A percentile compares a stretch with the other conserved stretches of the same genome.
These are phyloP conservation scores for Caenorhabditis auriculariae DNA, from an alignment of 2,888 invertebrate genomes.

Conservation along the genomic window DNA sequence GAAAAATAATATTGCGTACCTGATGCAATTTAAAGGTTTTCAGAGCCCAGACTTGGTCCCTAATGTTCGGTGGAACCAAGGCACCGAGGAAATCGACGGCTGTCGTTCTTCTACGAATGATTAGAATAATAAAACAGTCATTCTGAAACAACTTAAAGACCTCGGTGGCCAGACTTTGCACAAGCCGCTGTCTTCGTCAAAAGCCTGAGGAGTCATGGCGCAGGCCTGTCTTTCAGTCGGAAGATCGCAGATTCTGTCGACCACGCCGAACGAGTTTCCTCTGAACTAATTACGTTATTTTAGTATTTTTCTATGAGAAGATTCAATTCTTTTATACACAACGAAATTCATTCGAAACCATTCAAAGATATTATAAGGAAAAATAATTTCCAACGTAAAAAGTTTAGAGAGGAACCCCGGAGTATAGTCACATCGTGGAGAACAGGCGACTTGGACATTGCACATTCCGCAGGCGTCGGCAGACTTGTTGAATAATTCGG, in stretches of 20 bases:
- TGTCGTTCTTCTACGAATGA: slow-evolving; percentile 12
- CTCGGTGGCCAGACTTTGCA: slow-evolving; percentile 59
- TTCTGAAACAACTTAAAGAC: too few relatives aligned
- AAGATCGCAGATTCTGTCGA: slow-evolving; percentile 56
- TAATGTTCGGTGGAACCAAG: slow-evolving; percentile 48
- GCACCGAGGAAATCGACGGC: slow-evolving; percentile 51
- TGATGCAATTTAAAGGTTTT: slow-evolving; percentile 57
- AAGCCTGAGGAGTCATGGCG: slow-evolving; percentile 57
- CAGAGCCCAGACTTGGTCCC: slow-evolving; percentile 54
- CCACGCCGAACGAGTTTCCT: slow-evolving; percentile 54
- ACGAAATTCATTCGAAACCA: neutral
- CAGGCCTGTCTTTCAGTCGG: slow-evolving; percentile 57
- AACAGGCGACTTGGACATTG: slow-evolving; percentile 53
- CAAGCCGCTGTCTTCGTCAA: slow-evolving; percentile 34
- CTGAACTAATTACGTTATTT: slow-evolving; percentile 26
- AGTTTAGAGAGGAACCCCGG: slow-evolving; percentile 27
- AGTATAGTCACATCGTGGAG: slow-evolving; percentile 41
- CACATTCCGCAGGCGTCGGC: slow-evolving; percentile 58
- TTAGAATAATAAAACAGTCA: too few relatives aligned
- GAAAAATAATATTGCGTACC: slow-evolving; percentile 12
- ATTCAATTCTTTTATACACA: neutral
- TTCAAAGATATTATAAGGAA: too few relatives aligned
- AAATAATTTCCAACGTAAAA: too few relatives aligned
- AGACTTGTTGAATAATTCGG: slow-evolving; percentile 57
- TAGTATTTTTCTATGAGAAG: neutral